Evolutionary conservation across 2,888 invertebrate species (phyloP), one percentile per base, ranked within the genome.

Genomic region (Sicus ferrugineus): DNA sequence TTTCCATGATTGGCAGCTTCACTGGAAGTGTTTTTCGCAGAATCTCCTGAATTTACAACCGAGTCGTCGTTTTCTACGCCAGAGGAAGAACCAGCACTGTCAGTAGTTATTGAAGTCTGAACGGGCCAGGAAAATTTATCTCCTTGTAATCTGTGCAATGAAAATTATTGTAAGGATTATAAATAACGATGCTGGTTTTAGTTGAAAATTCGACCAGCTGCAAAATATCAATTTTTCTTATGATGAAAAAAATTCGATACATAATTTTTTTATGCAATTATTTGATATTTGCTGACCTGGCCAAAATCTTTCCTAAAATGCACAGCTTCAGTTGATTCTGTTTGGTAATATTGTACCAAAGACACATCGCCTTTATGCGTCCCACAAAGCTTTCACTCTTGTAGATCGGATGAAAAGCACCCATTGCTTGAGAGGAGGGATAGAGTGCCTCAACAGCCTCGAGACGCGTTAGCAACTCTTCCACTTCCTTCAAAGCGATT

Each of bases 301-400:
- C 83, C 73, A 93, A 82, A 77, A 93, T 87, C 80, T 90, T 89
- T 0, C 92, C 90, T 77, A 94, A 86, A 72, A 93, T 90, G 72
- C 92, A 87, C 74, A 97, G 86, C 84, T 94, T 95, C 67, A 95
- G 87, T 63, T 93, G 89, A 83, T 96, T 91, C 83, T 95, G 93
- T 76, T 90, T 89, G 0, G 94, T 93, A 82, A 94, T 92, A 85
- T 97, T 97, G 84, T 93, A 93, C 96, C 97, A 97, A 2, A 96
- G 87, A 79, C 94, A 95, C 89, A 97, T 91, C 14, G 95, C 92
- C 87, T 90, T 86, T 34, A 86, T 85, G 46, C 83, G 82, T 2
- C 83, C 83, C 54, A 86, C 81, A 77, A 84, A 85, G 68, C 77
- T 79, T 69, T 81, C 82, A 28, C 82, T 84, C 72, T 83, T 84